Conservation (phyloP, 1,140 invertebrate genomes). For the Drosophila yakuba region DNA sequence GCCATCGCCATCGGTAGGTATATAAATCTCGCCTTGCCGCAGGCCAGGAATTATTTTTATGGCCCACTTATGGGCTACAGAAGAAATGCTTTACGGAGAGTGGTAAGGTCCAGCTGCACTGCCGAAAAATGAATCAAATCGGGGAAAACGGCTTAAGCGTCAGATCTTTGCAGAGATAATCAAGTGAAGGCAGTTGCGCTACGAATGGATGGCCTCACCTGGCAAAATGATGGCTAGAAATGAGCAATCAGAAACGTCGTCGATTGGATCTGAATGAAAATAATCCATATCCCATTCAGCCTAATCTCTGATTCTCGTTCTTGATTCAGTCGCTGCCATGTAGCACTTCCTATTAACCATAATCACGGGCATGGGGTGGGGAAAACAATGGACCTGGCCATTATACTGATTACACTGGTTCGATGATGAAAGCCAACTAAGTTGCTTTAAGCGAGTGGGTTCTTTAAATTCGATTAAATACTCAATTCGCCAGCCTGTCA, state of each 20-base stretch:
- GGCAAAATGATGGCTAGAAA: background rate
- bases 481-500: slow-evolving; percentile 22
- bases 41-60: slow-evolving; percentile 53
- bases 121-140: slow-evolving; percentile 5
- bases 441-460: slow-evolving; percentile 3
- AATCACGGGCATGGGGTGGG: background rate
- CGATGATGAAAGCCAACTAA: background rate
- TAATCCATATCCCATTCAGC: background rate
- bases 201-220: background rate
- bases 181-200: background rate
- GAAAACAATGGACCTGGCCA: background rate
- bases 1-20: background rate
- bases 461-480: slow-evolving; percentile 17
- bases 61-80: slow-evolving; percentile 18
- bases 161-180: background rate
- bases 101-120: slow-evolving; percentile 6
- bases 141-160: background rate
- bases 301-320: background rate
- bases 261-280: background rate
- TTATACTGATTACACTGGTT: background rate
- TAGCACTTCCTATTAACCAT: background rate
- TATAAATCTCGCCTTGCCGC: slow-evolving; percentile 62
- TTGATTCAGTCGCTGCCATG: background rate
- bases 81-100: slow-evolving; percentile 52
- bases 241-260: background rate